These are phyloP conservation scores for Ascaphus truei DNA, from an alignment of 2,113 vertebrate species.

Conservation along the genomic window DNA sequence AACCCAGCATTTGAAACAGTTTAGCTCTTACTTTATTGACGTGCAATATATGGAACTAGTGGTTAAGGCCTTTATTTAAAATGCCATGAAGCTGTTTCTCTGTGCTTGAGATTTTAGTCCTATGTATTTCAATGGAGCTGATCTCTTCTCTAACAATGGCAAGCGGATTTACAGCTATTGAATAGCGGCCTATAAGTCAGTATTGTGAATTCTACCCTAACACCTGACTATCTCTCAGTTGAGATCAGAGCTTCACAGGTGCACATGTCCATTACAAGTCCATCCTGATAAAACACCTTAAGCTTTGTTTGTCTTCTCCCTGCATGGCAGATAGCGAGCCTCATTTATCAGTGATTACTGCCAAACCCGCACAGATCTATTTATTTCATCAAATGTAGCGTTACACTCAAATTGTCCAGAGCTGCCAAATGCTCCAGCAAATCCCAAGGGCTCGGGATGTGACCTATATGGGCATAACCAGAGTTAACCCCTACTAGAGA, in stretches of 20 bases:
- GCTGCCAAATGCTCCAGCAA: conserved; percentile 1
- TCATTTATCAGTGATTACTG: conserved; percentile 28
- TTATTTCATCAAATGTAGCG: conserved; percentile 22
- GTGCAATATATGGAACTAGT: no score
- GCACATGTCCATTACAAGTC: not conserved
- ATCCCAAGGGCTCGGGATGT: not conserved
- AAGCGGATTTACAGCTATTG: no score
- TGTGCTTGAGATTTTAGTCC: no score
- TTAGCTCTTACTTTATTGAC: no score
- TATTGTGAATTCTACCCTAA: not conserved
- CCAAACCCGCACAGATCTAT: conserved; percentile 12
- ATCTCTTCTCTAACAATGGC: no score
- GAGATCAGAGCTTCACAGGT: conserved; percentile 9
- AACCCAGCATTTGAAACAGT: no score
- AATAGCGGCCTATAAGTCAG: not conserved
- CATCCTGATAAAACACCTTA: not conserved
- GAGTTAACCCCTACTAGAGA: not conserved
- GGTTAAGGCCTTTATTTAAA: no score
- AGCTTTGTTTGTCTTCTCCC: conserved; percentile 1
- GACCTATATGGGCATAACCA: not conserved
- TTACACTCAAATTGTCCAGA: conserved; percentile 6
- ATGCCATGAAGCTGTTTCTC: no score
- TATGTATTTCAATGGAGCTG: no score
- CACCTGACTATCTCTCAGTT: not conserved
- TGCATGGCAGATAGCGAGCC: not conserved